Conservation (phyloP, 2,113 vertebrate genomes). For the Leptosomus discolor region DNA sequence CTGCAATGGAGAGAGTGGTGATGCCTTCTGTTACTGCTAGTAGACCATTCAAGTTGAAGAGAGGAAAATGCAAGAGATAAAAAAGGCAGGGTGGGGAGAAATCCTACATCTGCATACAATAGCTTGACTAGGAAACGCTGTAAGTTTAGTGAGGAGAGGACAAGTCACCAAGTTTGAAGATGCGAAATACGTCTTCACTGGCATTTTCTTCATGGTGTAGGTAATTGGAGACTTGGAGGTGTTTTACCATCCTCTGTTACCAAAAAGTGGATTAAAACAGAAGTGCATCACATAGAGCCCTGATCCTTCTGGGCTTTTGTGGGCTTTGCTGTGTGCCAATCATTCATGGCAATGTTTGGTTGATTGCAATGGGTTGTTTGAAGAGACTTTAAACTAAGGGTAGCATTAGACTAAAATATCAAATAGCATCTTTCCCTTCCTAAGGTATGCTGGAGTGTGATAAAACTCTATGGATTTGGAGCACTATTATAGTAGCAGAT, state of each 20-base stretch:
- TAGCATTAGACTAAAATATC: not conserved
- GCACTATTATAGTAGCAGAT: not conserved
- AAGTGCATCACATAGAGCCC: not conserved
- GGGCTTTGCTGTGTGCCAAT: not conserved
- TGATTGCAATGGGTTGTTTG: not conserved
- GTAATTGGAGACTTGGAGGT: not conserved
- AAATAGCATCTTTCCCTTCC: not conserved
- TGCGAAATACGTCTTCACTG: not conserved
- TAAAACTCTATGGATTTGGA: not conserved
- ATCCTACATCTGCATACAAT: not conserved
- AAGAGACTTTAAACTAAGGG: constrained; percentile 4
- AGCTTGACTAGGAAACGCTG: not conserved
- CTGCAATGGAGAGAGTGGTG: accelerated
- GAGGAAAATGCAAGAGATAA: not conserved
- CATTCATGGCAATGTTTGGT: not conserved
- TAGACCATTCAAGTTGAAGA: not conserved
- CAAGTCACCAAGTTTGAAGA: not conserved
- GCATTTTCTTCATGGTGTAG: not conserved
- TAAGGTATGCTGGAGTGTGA: not conserved
- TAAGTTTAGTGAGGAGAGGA: not conserved
- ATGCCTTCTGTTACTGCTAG: not conserved
- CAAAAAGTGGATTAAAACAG: not conserved
- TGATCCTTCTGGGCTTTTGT: not conserved
- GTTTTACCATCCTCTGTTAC: not conserved
- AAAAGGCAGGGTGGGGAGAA: accelerated